A percentile compares a stretch with the other conserved stretches of the same genome.
Evolutionary conservation across 2,797 vertebrate genomes (phyloP).

Genomic region (Diceros bicornis): DNA sequence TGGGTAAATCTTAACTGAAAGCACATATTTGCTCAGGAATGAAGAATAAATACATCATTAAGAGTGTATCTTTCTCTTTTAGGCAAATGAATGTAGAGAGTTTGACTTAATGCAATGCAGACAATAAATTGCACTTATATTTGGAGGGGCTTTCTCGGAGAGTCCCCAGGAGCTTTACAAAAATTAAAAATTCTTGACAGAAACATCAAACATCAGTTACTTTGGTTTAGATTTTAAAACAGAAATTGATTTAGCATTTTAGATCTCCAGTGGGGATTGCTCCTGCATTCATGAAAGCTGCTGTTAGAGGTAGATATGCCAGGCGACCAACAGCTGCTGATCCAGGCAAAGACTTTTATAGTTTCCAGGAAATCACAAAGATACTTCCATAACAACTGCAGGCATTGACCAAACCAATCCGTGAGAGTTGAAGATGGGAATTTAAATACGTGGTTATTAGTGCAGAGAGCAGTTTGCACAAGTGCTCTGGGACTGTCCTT

Average conservation of each 20-base stretch:
- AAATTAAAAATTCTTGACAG: conserved; percentile 81
- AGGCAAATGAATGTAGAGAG: neutral
- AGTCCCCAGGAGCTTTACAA: conserved; percentile 63
- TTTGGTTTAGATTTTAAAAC: conserved; percentile 79
- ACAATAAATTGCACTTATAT: conserved; percentile 63
- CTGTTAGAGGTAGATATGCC: neutral
- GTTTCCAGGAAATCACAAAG: conserved; percentile 79
- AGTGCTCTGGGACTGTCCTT: neutral
- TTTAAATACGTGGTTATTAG: conserved; percentile 56
- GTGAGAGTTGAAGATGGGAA: conserved; percentile 3
- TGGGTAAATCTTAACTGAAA: conserved; percentile 18
- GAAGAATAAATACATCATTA: neutral
- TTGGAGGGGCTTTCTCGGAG: conserved; percentile 55
- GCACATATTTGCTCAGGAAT: neutral
- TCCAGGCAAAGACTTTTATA: conserved; percentile 61
- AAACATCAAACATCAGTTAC: conserved; percentile 75
- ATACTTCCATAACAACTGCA: conserved; percentile 77
- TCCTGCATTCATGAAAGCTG: conserved; percentile 28
- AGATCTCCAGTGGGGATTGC: conserved; percentile 63
- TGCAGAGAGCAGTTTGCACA: neutral
- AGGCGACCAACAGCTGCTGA: conserved; percentile 64
- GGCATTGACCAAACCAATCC: conserved; percentile 25
- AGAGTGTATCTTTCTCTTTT: conserved; percentile 50
- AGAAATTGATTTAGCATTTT: conserved; percentile 78
- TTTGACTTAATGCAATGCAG: conserved; percentile 51